A percentile compares a stretch with the other conserved stretches of the same genome.
Evolutionary conservation across 2,797 vertebrate species (phyloP).

Genomic region (Rhyacichthys aspro): DNA sequence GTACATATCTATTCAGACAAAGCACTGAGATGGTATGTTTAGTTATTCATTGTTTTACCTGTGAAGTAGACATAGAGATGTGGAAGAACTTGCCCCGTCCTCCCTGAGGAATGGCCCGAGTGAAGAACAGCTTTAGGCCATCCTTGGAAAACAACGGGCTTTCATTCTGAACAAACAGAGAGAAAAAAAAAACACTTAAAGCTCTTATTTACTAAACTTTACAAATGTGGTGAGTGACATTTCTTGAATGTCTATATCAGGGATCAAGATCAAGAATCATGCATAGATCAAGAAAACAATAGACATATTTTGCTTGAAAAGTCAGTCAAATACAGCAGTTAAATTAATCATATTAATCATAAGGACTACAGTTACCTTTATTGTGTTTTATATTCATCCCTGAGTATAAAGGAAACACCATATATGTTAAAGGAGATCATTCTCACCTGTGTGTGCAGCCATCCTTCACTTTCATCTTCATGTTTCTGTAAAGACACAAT

Average conservation of each 20-base stretch:
- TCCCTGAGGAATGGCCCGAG: constrained; percentile 91
- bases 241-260: too few relatives aligned
- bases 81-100: constrained; percentile 95
- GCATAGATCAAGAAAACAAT: too few relatives aligned
- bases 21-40: too few relatives aligned
- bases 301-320: too few relatives aligned
- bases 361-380: too few relatives aligned
- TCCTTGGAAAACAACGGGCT: constrained; percentile 92
- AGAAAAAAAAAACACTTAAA: neutral
- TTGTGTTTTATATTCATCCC: too few relatives aligned
- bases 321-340: too few relatives aligned
- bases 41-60: constrained; percentile 72
- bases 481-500: constrained; percentile 87
- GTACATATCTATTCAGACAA: neutral
- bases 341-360: too few relatives aligned
- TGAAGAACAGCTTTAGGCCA: constrained; percentile 91
- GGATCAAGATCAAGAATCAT: too few relatives aligned
- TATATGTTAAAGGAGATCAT: neutral
- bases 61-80: constrained; percentile 92
- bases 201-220: too few relatives aligned
- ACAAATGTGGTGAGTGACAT: too few relatives aligned
- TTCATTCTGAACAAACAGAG: constrained; percentile 85
- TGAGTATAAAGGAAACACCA: neutral
- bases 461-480: constrained; percentile 93
- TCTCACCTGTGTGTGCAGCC: constrained; percentile 94